phyloP scores from a whole-genome alignment of 2,113 vertebrate genomes.

The Crypturellus undulatus region DNA sequence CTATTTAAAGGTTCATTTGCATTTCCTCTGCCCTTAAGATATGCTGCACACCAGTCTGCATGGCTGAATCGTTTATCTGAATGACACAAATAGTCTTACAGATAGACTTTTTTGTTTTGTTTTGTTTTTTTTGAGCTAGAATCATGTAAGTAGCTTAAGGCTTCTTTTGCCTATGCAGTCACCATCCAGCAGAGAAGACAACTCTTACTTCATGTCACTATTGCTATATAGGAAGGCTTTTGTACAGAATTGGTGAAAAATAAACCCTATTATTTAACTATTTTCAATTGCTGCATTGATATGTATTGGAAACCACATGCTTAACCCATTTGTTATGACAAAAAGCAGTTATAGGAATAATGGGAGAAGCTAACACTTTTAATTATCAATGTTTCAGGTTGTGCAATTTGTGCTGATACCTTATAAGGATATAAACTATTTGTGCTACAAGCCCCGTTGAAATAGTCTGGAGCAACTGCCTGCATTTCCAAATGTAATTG shows the following conservation, averaged over 20 bases:
- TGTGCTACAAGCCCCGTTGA: background rate
- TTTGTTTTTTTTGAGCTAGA: background rate
- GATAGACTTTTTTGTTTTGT: background rate
- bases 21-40: background rate
- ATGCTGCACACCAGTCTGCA: background rate
- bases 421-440: background rate
- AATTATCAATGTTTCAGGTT: background rate
- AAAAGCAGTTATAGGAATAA: background rate
- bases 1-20: background rate
- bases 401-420: background rate
- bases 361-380: background rate
- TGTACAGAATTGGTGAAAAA: background rate
- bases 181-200: background rate
- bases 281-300: background rate
- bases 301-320: background rate
- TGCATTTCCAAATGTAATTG: background rate
- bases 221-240: background rate
- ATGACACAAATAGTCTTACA: background rate
- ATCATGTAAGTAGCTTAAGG: slow-evolving; percentile 17
- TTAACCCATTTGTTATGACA: background rate
- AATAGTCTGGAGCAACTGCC: background rate
- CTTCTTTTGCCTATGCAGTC: background rate
- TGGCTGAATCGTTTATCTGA: background rate
- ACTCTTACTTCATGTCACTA: background rate
- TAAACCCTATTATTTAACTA: background rate